Base-by-base conservation (phyloP, 2,888 invertebrate genomes). In the Thereva unica region DNA sequence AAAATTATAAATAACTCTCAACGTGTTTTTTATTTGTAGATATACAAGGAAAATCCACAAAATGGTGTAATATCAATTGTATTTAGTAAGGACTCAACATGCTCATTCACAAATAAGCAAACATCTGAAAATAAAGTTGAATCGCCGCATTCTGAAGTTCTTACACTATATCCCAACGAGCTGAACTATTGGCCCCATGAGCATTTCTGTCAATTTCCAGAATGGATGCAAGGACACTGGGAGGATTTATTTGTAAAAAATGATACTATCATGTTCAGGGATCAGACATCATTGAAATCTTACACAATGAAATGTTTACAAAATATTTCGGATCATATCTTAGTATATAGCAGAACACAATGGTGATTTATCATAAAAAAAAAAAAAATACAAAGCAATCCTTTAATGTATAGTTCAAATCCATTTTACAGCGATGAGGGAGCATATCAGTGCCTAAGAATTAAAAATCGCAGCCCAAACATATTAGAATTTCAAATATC, bases 61-160 rank as follows among this genome's bases (percentile, higher is more conserved):
- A 84, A 81, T 50, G 85, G 86, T 3, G 81, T 82, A 67, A 84
- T 86, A 4, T 81, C 83, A 70, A 81, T 88, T 76, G 84, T 86
- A 6, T 81, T 88, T 66, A 86, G 87, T 71, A 85, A 85, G 65
- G 88, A 88, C 74, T 87, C 87, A 4, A 87, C 87, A 42, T 88
- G 88, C 73, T 67, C 69, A 12, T 57, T 67, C 6, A 67, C 68
- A 7, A 66, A 67, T 42, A 44, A 40, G 12, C 23, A 38, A 2
- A 42, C 38, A 4, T 47, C 37, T 8, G 38, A 38, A 5, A 40
- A 41, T 23, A 52, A 63, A 5, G 6, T 50, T 7, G 50, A 35
- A 50, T 84, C 83, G 72, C 80, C 86, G 3, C 84, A 84, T 6
- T 80, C 77, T 61, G 87, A 88, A 75, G 84, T 84, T 0, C 77